phyloP scores from a whole-genome alignment of 1,140 invertebrate species.

The Drosophila seguyi region DNA sequence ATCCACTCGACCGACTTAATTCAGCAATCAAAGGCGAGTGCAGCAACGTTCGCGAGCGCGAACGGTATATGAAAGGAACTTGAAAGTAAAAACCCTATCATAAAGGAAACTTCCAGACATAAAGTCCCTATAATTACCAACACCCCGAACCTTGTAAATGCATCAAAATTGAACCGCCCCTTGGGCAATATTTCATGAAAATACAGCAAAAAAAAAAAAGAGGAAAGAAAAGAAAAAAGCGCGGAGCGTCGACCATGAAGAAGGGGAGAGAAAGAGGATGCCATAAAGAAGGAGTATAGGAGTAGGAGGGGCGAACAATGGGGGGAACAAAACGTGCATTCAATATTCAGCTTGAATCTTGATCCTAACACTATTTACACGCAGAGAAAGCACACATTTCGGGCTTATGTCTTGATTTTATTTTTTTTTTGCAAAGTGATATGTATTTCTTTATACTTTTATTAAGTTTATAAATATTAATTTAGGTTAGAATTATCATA shows the following conservation, averaged over 20 bases:
- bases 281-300: background rate
- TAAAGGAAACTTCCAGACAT: conserved; percentile 83
- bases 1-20: conserved; percentile 50
- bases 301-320: conserved; percentile 15
- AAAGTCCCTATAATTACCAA: conserved; percentile 85
- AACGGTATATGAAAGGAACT: conserved; percentile 32
- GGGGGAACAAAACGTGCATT: conserved; percentile 53
- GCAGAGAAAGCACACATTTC: background rate
- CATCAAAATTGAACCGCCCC: conserved; percentile 84
- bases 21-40: conserved; percentile 52
- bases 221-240: background rate
- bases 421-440: too few species aligned
- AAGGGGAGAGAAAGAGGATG: background rate
- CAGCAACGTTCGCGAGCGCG: conserved; percentile 33
- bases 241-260: conserved; percentile 14
- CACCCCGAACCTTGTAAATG: conserved; percentile 84
- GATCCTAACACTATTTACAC: conserved; percentile 22
- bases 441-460: background rate
- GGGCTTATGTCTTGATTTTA: too few species aligned
- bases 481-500: background rate
- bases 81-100: conserved; percentile 67
- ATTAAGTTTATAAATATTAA: background rate
- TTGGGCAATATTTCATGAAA: conserved; percentile 68
- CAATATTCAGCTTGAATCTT: conserved; percentile 45
- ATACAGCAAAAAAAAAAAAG: conserved; percentile 29